Evolutionary conservation across 2,113 vertebrate species (phyloP), one percentile per base, ranked within the genome.

Genomic region (Onychostruthus taczanowskii): DNA sequence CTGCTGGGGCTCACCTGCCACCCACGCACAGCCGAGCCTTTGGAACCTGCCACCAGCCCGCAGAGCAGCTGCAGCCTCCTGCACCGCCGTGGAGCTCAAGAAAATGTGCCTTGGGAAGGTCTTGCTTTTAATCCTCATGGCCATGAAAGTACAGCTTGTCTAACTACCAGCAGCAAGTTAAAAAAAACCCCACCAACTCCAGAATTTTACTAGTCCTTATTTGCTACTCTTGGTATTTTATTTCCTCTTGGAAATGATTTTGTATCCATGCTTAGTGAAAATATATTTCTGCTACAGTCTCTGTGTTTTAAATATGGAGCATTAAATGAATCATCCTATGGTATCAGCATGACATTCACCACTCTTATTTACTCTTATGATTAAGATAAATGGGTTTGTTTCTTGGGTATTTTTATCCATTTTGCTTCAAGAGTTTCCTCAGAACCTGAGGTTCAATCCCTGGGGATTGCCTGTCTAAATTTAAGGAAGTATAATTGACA

Each of bases 61-160:
- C 46, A 16, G 68, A 52, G 55, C 78, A 81, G 58, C 82, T 75
- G 41, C 78, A 81, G 49, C n/a, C 55, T 61, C 33, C 55, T 73
- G 89, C n/a, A 11, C 33, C 2, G 1, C 47, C 0, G 0, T 10
- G 22, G 39, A 22, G 9, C 19, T 67, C n/a, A 27, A 35, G 16
- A 26, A 43, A 64, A 73, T 21, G 14, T 46, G 31, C 53, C 11
- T 70, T 1, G 1, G 22, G 30, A 82, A 64, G 39, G 74, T 22
- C 69, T 30, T 70, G 6, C 26, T 88, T 19, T 37, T 66, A 12
- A 22, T 69, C 1, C 0, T 35, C 21, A 1, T 16, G 43, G 31
- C 33, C 3, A 1, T 53, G 19, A 49, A 84, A n/a, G 33, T 68
- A 8, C 61, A 59, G 62, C n/a, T 91, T 58, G 13, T 56, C 41